Evolutionary conservation across 2,888 invertebrate species (phyloP), one percentile per base, ranked within the genome.

Genomic region (Zootermopsis nevadensis): DNA sequence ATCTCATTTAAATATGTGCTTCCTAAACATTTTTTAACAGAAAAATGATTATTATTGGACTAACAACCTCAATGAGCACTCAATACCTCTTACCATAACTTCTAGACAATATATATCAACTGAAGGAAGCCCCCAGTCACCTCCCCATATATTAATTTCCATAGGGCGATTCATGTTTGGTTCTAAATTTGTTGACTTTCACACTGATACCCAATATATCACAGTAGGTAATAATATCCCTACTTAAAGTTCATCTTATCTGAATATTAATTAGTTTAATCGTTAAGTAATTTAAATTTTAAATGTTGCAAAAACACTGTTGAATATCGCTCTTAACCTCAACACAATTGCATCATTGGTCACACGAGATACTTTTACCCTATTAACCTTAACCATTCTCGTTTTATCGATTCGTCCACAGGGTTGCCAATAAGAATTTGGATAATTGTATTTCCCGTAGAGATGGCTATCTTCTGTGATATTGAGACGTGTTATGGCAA

Each of bases 101-200:
- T 96, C 94, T 76, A 97, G 91, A 88, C 96, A 97, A 88, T 95
- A 94, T 84, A 94, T 92, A 91, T 97, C 96, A 84, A 97, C 92
- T 0, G 97, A 96, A 0, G 97, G 95, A 81, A 98, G 90, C 33
- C 96, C 96, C 94, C 95, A 97, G 89, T 97, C 97, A 31, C 97
- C 96, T 88, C 94, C 93, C 94, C 96, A 97, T 86, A 96, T 93
- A 89, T 95, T 93, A 86, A 97, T 89, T 89, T 93, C 88, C 89
- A 88, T 87, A 66, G 85, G 84, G 22, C 83, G 83, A 79, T 82
- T 85, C 85, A 85, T 85, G 24, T 27, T 60, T n/a, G 3, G 27
- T 8, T 10, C n/a, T 2, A 27, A 27, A 60, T 60, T 24, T 60
- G 15, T 60, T 55, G 12, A 60, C 27, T 8, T 27, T 60, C n/a